Evolutionary conservation across 2,888 invertebrate genomes (phyloP).

Genomic region (Temnothorax unifasciatus): DNA sequence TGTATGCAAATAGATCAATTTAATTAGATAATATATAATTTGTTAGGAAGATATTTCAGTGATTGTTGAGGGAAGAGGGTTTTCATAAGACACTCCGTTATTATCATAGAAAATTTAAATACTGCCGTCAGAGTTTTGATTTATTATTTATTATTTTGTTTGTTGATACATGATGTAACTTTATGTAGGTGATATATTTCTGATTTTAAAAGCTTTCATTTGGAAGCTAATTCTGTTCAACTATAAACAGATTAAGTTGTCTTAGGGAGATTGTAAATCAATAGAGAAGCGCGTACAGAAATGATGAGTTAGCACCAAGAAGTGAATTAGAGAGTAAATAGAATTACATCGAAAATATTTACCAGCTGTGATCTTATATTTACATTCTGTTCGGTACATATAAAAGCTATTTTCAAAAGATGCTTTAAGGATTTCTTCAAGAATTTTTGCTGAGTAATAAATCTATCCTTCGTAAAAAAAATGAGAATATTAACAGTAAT

Average conservation of each 20-base stretch:
- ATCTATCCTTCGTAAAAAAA: not conserved
- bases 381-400: not conserved
- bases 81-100: not conserved
- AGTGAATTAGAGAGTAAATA: conserved; percentile 18
- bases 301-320: not conserved
- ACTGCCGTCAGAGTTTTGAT: not conserved
- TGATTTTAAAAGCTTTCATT: not conserved
- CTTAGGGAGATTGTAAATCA: conserved; percentile 3
- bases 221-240: not conserved
- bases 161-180: not conserved
- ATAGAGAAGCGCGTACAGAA: not conserved
- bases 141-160: conserved; percentile 8
- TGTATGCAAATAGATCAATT: conserved; percentile 59
- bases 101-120: not conserved
- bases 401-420: not conserved
- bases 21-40: conserved; percentile 65
- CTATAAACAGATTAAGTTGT: not conserved
- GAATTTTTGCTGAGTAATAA: conserved; percentile 8
- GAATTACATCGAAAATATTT: not conserved
- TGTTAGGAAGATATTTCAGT: conserved; percentile 62
- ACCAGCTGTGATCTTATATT: not conserved
- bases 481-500: not conserved
- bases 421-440: not conserved
- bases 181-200: not conserved
- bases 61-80: not conserved